Conservation (phyloP, 2,797 vertebrate species). For the Menidia menidia region DNA sequence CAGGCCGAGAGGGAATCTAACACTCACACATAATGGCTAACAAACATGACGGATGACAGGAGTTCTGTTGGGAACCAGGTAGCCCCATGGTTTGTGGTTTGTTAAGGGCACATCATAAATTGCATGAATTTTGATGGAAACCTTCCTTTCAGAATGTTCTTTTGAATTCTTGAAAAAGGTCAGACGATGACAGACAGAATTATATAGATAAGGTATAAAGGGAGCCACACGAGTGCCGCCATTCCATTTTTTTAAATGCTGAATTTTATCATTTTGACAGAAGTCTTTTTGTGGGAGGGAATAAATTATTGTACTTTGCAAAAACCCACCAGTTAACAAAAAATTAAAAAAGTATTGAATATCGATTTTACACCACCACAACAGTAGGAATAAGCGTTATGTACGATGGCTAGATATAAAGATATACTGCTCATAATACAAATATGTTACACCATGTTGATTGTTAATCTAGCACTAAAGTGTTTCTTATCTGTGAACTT, state of each 20-base stretch:
- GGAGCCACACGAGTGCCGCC: conserved; percentile 27
- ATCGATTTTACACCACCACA: no score
- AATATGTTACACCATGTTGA: no score
- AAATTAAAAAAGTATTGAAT: no score
- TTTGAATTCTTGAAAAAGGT: conserved; percentile 72
- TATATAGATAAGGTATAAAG: conserved; percentile 59
- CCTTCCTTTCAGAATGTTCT: conserved; percentile 64
- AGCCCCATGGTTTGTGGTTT: conserved; percentile 44
- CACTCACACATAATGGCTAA: conserved; percentile 24
- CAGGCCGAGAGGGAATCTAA: conserved; percentile 46
- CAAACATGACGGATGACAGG: conserved; percentile 40
- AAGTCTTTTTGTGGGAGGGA: background rate
- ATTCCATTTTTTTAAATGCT: conserved; percentile 24
- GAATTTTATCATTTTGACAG: conserved; percentile 26
- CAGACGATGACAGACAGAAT: conserved; percentile 57
- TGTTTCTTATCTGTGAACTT: no score
- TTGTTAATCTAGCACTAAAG: no score
- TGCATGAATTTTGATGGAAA: conserved; percentile 42
- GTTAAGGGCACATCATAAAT: conserved; percentile 61
- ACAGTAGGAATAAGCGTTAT: no score
- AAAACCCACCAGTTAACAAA: background rate
- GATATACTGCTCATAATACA: no score
- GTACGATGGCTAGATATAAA: no score
- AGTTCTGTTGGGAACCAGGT: conserved; percentile 44
- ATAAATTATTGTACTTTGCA: background rate